Evolutionary conservation across 1,140 invertebrate species (phyloP), one percentile per base, ranked within the genome.

Genomic region (Musca domestica): DNA sequence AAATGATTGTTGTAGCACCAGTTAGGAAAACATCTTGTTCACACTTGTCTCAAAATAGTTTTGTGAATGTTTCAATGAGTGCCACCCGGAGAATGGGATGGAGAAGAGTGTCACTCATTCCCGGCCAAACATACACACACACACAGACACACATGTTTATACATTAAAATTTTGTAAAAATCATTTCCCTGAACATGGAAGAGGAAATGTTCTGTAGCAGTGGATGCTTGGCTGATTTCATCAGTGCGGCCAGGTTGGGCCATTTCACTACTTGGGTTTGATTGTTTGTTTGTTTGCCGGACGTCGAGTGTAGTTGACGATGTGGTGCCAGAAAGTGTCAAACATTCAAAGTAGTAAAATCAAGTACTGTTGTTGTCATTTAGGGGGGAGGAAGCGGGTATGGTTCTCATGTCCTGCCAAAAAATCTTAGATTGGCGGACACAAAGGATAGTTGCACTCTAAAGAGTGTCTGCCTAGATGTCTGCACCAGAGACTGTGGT

Each of bases 341-440:
- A 80, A 76, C 77, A 80, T 80, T 80, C 76, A 77, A 80, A 80
- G 74, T 80, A 80, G 77, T 78, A 77, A 80, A 80, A 80, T 80
- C 77, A 80, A 80, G 77, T 80, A 75, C n/a, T 66, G 51, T 61
- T 65, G 23, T 56, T 48, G 17, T 64, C 27, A 12, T 61, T 20
- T 12, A n/a, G 17, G n/a, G n/a, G n/a, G n/a, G n/a, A n/a, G n/a
- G n/a, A n/a, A n/a, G n/a, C n/a, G n/a, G n/a, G n/a, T n/a, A n/a
- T n/a, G n/a, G 2, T 58, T 30, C 15, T 15, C 23, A 15, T 51
- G 10, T 1, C 49, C 9, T 66, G 65, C 65, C 34, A 41, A 41
- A 41, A 41, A 41, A 41, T 41, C 34, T 41, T 41, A 41, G 46
- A 54, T 54, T 66, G n/a, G 23, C 27, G 22, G 19, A 14, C 17